Conservation (phyloP, 1,140 invertebrate species). For the Drosophila tropicalis region DNA sequence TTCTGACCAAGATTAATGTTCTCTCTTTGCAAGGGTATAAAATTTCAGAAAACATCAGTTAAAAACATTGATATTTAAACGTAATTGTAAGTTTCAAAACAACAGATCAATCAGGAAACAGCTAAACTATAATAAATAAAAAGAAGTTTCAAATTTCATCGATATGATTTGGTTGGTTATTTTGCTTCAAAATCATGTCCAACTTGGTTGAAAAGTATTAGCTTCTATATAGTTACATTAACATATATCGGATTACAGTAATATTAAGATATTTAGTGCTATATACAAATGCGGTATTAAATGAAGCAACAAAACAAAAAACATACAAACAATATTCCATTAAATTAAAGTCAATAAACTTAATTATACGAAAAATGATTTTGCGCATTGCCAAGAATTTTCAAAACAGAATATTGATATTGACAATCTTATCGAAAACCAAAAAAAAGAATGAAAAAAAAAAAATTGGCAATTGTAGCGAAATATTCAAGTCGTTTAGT, state of each 20-base stretch:
- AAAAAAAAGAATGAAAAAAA: not conserved
- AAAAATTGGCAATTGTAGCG: constrained; percentile 40
- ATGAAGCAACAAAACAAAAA: constrained; percentile 50
- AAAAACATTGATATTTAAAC: too few relatives aligned
- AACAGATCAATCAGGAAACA: too few relatives aligned
- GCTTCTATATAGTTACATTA: not conserved
- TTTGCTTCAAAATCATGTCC: not conserved
- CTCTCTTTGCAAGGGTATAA: too few relatives aligned
- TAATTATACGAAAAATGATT: constrained; percentile 44
- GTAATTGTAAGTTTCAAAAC: too few relatives aligned
- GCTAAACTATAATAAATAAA: too few relatives aligned
- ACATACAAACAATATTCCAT: constrained; percentile 20
- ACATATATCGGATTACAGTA: constrained; percentile 6
- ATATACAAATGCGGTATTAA: constrained; percentile 21
- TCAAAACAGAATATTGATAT: constrained; percentile 58
- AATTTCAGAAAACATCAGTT: too few relatives aligned
- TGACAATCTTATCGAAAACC: constrained; percentile 62
- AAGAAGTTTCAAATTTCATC: too few relatives aligned
- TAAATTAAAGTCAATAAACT: constrained; percentile 32
- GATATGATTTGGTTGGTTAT: too few relatives aligned
- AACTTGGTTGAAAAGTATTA: not conserved
- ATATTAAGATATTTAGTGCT: constrained; percentile 14
- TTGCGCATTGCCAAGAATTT: constrained; percentile 52
- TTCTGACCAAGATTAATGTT: too few relatives aligned
- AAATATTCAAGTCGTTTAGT: constrained; percentile 33